Conservation (phyloP, 2,888 invertebrate genomes). For the Drosophila ustulata region DNA sequence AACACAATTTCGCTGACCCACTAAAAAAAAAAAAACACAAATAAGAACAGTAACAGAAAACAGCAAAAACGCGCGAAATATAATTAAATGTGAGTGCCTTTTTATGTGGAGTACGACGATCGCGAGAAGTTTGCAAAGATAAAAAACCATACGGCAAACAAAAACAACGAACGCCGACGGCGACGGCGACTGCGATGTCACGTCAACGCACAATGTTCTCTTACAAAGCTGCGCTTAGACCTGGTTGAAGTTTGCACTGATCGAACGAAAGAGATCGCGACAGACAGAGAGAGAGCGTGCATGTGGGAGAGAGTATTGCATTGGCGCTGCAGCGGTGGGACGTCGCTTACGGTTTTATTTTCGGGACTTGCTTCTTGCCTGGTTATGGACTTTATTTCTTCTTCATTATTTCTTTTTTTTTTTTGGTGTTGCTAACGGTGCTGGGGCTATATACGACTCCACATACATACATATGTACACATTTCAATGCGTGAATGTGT, state of each 20-base stretch:
- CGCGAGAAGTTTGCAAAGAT: slow-evolving; percentile 45
- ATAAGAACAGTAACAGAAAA: slow-evolving; percentile 46
- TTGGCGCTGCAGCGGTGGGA: slow-evolving; percentile 1
- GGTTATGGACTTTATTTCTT: slow-evolving; percentile 44
- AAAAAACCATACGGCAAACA: slow-evolving; percentile 36
- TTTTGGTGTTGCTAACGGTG: slow-evolving; percentile 74
- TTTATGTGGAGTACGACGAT: slow-evolving; percentile 44
- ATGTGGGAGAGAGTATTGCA: slow-evolving; percentile 27
- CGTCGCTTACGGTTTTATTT: slow-evolving; percentile 55
- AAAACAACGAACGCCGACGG: slow-evolving; percentile 19
- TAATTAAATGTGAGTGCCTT: slow-evolving; percentile 72
- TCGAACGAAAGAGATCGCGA: slow-evolving; percentile 10
- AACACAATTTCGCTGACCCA: slow-evolving; percentile 76
- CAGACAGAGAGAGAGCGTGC: slow-evolving; percentile 26
- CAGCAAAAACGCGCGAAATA: slow-evolving; percentile 57
- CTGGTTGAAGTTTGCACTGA: slow-evolving; percentile 12
- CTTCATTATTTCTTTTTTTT: slow-evolving; percentile 34
- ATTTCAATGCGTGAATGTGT: slow-evolving; percentile 26
- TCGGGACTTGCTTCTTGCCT: slow-evolving; percentile 34
- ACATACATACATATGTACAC: slow-evolving; percentile 12
- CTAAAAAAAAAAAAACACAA: slow-evolving; percentile 60
- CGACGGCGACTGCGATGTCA: slow-evolving; percentile 13
- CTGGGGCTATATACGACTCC: slow-evolving; percentile 43
- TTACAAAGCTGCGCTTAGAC: slow-evolving; percentile 46
- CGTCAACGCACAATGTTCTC: slow-evolving; percentile 18